These are phyloP conservation scores for Cantharis lateralis DNA, from an alignment of 2,888 invertebrate species.

Conservation along the genomic window DNA sequence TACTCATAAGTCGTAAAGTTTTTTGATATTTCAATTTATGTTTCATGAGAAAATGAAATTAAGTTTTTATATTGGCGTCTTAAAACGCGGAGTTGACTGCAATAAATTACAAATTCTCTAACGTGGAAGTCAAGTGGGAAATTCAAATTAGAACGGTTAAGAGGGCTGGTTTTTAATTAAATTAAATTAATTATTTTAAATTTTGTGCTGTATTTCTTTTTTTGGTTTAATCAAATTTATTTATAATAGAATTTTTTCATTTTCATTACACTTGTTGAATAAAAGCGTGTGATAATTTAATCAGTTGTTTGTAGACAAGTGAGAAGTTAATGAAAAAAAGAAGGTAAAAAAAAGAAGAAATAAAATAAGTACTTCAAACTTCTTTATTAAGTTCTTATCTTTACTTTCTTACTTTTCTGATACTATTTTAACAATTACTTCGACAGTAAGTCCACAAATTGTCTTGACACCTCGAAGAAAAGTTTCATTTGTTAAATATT, in stretches of 20 bases:
- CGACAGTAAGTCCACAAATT: constrained; percentile 10
- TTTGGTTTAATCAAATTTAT: neutral
- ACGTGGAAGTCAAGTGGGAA: no score
- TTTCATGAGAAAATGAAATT: neutral
- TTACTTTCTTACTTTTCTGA: neutral
- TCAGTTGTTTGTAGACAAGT: neutral
- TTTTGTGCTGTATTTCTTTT: neutral
- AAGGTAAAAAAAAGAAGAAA: neutral
- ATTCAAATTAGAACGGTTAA: no score
- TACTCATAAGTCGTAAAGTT: neutral
- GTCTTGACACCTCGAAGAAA: constrained; percentile 7
- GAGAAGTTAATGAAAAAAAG: neutral
- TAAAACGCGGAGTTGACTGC: no score
- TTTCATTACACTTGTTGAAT: neutral
- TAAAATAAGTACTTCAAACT: neutral
- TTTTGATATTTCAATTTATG: neutral
- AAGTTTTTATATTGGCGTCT: no score
- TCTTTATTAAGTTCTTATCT: neutral
- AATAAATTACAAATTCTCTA: no score
- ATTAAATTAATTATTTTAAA: no score
- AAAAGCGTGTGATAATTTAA: neutral
- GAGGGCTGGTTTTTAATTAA: no score
- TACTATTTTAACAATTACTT: constrained; percentile 8
- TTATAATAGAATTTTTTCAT: neutral
- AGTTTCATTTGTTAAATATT: constrained; percentile 5